Evolutionary conservation across 2,888 invertebrate species (phyloP).

Genomic region (Tetanocera ferruginea): DNA sequence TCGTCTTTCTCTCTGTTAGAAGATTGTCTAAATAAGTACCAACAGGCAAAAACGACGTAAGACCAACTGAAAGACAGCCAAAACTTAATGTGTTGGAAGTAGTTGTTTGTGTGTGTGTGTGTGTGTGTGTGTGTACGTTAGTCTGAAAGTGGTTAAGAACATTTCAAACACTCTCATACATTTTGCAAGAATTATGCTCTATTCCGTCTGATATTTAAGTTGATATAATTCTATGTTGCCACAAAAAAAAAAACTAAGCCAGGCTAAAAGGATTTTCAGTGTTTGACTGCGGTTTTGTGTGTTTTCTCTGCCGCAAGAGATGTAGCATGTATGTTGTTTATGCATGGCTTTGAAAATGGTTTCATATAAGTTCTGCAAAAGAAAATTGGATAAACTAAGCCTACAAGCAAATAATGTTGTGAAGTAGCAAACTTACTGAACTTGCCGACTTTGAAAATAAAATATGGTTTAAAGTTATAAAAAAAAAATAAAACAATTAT

Average conservation of each 20-base stretch:
- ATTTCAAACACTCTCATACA: not conserved
- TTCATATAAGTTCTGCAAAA: too few relatives aligned
- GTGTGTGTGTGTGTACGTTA: not conserved
- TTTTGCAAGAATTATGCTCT: not conserved
- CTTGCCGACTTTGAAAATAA: too few relatives aligned
- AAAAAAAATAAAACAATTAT: too few relatives aligned
- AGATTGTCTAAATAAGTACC: not conserved
- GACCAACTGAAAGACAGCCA: not conserved
- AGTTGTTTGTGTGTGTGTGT: not conserved
- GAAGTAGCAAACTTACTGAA: too few relatives aligned
- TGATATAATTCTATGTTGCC: not conserved
- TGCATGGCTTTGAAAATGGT: too few relatives aligned
- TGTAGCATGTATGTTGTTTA: too few relatives aligned
- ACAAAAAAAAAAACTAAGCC: not conserved
- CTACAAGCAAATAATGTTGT: too few relatives aligned
- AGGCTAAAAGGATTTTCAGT: slow-evolving; percentile 16
- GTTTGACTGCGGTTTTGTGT: not conserved
- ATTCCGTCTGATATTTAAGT: not conserved
- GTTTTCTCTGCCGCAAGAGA: not conserved
- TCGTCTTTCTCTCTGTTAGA: too few relatives aligned
- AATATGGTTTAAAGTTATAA: too few relatives aligned
- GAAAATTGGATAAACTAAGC: too few relatives aligned
- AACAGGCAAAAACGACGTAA: not conserved
- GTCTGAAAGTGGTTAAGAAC: not conserved
- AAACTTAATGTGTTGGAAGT: not conserved